Evolutionary conservation across 1,140 invertebrate genomes (phyloP), one percentile per base, ranked within the genome.

Genomic region (Zaprionus kolodkinae): DNA sequence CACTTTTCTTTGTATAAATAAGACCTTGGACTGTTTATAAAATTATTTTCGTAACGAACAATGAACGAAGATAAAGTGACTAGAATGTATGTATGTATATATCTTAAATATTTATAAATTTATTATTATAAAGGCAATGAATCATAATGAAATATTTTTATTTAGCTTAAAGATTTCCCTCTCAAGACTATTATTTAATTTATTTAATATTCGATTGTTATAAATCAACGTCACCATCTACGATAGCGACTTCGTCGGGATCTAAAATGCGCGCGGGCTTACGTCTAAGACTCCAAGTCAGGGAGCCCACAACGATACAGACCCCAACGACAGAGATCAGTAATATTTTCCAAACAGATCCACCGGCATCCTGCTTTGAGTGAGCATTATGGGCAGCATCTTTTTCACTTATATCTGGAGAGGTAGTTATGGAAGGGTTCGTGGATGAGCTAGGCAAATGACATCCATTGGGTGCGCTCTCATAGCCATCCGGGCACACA

Each of bases 401-500:
- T 50, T 6, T 12, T 25, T 12, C 17, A 12, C 45, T 1, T 1
- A 11, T 25, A 12, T 25, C 10, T 3, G 15, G 0, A 12, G 45
- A 25, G 3, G 17, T 1, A 25, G 11, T 50, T 5, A 25, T 11
- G 12, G 1, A 4, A 10, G 17, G 3, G 11, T 12, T 21, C 7
- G 45, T 3, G 3, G 45, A 25, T 25, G 17, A 25, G 5, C 17
- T 25, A n/a, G 17, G 45, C 9, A 30, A 35, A 10, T 30, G 52
- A n/a, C 81, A 84, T 6, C 69, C 73, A 12, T 15, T 9, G 0
- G 12, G 10, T 1, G 52, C 45, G 11, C 11, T 30, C 27, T 63
- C 69, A 15, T 60, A 84, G 7, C 61, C 77, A 15, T 21, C 4
- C 17, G 12, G 25, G 66, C 94, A 95, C 0, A 57, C 54, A 56